Evolutionary conservation across 2,888 invertebrate genomes (phyloP).

Genomic region (Aphidoletes aphidimyza): DNA sequence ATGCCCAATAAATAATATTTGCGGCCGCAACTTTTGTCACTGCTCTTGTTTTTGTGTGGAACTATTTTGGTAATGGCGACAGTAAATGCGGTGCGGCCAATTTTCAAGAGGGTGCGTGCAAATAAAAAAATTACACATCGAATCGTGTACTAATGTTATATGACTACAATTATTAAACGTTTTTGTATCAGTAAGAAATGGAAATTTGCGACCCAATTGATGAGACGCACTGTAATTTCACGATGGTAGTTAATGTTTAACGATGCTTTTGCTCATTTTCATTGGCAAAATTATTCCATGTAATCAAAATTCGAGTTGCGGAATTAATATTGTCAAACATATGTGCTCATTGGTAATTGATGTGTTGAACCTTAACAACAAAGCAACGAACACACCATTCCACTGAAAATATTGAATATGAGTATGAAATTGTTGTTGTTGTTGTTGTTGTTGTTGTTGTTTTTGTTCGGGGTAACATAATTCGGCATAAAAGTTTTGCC

Average conservation of each 20-base stretch:
- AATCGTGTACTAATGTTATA: neutral
- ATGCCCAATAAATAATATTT: constrained; percentile 7
- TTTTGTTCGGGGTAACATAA: too few relatives aligned
- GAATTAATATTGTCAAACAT: too few relatives aligned
- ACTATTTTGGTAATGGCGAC: neutral
- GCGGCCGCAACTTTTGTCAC: neutral
- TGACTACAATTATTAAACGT: constrained; percentile 6
- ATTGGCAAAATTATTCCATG: neutral
- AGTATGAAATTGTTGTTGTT: neutral
- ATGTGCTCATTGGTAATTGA: too few relatives aligned
- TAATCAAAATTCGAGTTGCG: neutral
- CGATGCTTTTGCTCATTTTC: neutral
- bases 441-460: too few relatives aligned
- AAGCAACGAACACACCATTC: neutral
- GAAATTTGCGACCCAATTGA: neutral
- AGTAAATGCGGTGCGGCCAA: neutral
- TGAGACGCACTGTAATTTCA: too few relatives aligned
- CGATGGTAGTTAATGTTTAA: neutral
- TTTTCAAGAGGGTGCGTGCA: neutral
- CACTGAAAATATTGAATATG: constrained; percentile 1
- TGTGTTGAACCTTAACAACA: neutral
- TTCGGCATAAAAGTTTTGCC: neutral
- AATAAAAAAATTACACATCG: neutral
- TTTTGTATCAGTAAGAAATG: neutral
- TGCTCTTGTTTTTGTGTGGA: neutral